These are phyloP conservation scores for Amphipyra berbera DNA, from an alignment of 2,888 invertebrate genomes.

Conservation along the genomic window DNA sequence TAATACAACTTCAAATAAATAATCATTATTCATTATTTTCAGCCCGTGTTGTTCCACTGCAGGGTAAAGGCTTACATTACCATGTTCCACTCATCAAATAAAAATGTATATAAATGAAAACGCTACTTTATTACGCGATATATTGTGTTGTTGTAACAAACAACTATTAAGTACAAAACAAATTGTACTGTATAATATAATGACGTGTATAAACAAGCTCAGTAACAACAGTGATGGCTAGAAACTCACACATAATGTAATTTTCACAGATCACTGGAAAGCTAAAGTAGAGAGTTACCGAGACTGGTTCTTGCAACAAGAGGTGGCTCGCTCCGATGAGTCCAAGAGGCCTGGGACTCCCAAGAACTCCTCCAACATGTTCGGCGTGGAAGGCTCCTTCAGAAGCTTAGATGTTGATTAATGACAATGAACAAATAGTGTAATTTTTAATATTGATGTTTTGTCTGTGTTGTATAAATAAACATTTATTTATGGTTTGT, in stretches of 20 bases:
- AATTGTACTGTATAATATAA: conserved; percentile 3
- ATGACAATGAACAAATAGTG: conserved; percentile 16
- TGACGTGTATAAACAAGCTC: conserved; percentile 6
- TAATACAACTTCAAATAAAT: too few species aligned
- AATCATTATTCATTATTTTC: too few species aligned
- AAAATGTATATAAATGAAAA: not conserved
- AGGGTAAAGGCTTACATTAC: too few species aligned
- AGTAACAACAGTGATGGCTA: conserved; percentile 15
- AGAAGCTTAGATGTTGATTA: conserved; percentile 86
- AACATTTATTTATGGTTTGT: conserved; percentile 7
- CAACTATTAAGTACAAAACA: conserved; percentile 10
- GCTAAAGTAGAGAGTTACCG: conserved; percentile 76
- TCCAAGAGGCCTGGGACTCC: conserved; percentile 83
- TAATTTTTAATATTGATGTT: conserved; percentile 12
- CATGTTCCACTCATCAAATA: not conserved
- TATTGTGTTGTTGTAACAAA: conserved; percentile 14
- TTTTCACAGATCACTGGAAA: conserved; percentile 69
- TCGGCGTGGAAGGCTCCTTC: conserved; percentile 84
- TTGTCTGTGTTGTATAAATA: conserved; percentile 17
- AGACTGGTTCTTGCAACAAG: conserved; percentile 65
- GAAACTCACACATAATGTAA: conserved; percentile 65
- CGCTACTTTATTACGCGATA: not conserved
- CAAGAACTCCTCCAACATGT: conserved; percentile 71
- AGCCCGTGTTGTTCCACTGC: too few species aligned
- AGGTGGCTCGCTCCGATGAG: conserved; percentile 85